Evolutionary conservation across 2,113 vertebrate genomes (phyloP).

Genomic region (Procavia capensis): DNA sequence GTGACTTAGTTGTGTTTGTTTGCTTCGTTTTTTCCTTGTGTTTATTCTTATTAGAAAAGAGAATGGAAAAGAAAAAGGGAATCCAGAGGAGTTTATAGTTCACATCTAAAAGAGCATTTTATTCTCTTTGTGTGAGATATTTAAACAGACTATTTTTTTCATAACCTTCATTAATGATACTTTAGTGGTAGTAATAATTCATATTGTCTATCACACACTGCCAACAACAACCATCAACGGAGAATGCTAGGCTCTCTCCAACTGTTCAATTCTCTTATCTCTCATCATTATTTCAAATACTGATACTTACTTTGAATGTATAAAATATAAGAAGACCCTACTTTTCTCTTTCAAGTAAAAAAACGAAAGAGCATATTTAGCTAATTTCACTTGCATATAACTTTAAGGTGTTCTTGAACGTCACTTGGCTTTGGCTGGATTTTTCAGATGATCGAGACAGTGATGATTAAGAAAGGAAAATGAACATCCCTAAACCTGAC

Average conservation of each 20-base stretch:
- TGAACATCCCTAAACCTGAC: background rate
- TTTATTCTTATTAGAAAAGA: background rate
- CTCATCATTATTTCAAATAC: constrained; percentile 30
- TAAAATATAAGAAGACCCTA: background rate
- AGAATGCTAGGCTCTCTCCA: background rate
- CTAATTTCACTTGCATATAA: background rate
- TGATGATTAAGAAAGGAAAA: constrained; percentile 15
- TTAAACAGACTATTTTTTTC: background rate
- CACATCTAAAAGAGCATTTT: background rate
- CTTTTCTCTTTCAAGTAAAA: background rate
- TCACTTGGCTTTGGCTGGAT: too few relatives aligned
- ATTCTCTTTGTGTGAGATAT: background rate
- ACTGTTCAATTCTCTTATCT: background rate
- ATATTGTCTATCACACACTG: background rate
- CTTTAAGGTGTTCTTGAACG: background rate
- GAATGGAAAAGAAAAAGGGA: background rate
- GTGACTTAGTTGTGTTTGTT: background rate
- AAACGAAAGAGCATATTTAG: background rate
- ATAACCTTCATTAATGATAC: background rate
- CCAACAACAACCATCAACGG: background rate
- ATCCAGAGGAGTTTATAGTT: background rate
- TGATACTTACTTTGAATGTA: background rate
- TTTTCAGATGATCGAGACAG: background rate
- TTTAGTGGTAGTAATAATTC: background rate
- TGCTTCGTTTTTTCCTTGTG: background rate